Conservation (phyloP, 2,888 invertebrate species). For the Nomada lathburiana region DNA sequence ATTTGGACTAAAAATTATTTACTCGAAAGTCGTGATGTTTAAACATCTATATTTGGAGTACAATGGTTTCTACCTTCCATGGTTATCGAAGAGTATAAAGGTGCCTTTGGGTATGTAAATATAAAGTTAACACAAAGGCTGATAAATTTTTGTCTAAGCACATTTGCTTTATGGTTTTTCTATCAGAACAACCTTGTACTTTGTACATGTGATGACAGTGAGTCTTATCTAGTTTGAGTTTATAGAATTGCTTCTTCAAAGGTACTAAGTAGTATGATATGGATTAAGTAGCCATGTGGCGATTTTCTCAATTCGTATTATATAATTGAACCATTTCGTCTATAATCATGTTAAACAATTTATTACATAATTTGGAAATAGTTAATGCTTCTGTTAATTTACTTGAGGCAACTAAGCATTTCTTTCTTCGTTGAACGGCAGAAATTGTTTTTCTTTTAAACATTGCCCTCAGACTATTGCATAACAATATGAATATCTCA, state of each 20-base stretch:
- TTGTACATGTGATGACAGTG: slow-evolving; percentile 42
- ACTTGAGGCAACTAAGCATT: no score
- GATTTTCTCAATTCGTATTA: slow-evolving; percentile 14
- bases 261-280: slow-evolving; percentile 4
- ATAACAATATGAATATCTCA: no score
- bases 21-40: no score
- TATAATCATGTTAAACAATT: not conserved
- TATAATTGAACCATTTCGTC: slow-evolving; percentile 15
- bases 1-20: no score
- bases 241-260: slow-evolving; percentile 22
- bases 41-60: not conserved
- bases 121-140: not conserved
- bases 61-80: not conserved
- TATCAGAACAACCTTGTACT: slow-evolving; percentile 45
- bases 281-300: not conserved
- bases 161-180: slow-evolving; percentile 6
- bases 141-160: slow-evolving; percentile 8
- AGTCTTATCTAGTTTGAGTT: slow-evolving; percentile 44
- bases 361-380: not conserved
- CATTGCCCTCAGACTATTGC: no score
- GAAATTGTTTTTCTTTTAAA: no score
- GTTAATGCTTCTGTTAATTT: no score
- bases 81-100: not conserved
- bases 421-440: no score
- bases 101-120: not conserved